Evolutionary conservation across 2,888 invertebrate species (phyloP).

Genomic region (Macrophya annulata): DNA sequence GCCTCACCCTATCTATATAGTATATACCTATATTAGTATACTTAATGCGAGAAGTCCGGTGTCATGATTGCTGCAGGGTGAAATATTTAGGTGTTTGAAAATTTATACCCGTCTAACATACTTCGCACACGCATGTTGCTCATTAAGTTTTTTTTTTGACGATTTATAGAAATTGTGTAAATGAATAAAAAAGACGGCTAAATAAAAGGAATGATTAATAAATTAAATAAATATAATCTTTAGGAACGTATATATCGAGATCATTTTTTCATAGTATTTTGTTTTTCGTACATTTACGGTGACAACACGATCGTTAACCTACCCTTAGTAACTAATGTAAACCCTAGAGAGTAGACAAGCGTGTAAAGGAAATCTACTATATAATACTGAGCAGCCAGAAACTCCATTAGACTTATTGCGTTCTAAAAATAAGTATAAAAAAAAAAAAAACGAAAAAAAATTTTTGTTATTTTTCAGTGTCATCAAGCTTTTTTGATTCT

Average conservation of each 20-base stretch:
- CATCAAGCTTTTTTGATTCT: neutral
- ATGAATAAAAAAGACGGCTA: neutral
- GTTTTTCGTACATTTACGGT: neutral
- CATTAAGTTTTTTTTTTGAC: conserved; percentile 6
- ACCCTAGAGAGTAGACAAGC: conserved; percentile 32
- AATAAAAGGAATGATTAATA: conserved; percentile 3
- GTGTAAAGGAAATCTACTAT: conserved; percentile 13
- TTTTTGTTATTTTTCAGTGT: neutral
- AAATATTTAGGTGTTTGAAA: neutral
- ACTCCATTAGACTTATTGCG: conserved; percentile 51
- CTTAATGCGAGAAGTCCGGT: conserved; percentile 18
- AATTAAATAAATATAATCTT: conserved; percentile 10
- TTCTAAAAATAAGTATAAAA: conserved; percentile 38
- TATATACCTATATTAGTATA: too few relatives aligned
- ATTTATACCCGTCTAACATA: neutral
- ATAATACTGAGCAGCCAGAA: neutral
- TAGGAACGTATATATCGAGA: conserved; percentile 15
- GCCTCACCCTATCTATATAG: neutral
- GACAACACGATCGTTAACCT: conserved; percentile 45
- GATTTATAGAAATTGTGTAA: neutral
- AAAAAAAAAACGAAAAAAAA: neutral
- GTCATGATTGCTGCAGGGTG: conserved; percentile 12
- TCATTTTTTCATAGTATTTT: conserved; percentile 18
- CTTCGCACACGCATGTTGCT: conserved; percentile 22
- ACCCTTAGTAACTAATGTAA: neutral